A percentile compares a stretch with the other conserved stretches of the same genome.
These are phyloP conservation scores for Tychaedon coryphoeus DNA, from an alignment of 2,113 vertebrate genomes.

Conservation along the genomic window DNA sequence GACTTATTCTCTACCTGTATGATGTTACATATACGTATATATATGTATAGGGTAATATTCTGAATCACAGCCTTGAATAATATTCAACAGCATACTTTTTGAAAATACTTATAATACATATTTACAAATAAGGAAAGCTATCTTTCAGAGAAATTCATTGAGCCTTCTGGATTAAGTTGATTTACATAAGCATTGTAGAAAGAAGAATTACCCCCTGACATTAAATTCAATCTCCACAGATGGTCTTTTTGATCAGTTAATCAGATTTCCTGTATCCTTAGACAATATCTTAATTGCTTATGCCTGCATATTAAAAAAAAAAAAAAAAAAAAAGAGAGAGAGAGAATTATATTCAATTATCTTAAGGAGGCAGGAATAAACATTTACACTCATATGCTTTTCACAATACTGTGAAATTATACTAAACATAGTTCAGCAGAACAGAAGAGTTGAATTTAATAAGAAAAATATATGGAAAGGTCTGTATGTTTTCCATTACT, in stretches of 20 bases:
- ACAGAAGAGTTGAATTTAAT: background rate
- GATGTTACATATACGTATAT: background rate
- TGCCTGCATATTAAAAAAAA: background rate
- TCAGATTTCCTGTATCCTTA: background rate
- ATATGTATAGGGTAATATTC: background rate
- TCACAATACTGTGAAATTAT: background rate
- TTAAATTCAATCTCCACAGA: constrained; percentile 1
- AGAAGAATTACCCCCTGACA: background rate
- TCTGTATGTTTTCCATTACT: background rate
- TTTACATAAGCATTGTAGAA: constrained; percentile 12
- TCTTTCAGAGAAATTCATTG: background rate
- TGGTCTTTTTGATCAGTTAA: constrained; percentile 42
- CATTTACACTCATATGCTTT: background rate
- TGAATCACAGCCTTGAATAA: background rate
- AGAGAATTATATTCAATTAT: background rate
- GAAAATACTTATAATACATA: background rate
- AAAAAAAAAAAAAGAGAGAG: no score
- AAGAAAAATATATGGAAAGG: background rate
- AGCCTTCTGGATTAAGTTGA: background rate
- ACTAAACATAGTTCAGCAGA: background rate
- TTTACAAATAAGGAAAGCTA: constrained; percentile 3
- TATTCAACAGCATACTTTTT: background rate
- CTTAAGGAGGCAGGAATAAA: background rate
- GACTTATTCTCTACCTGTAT: background rate
- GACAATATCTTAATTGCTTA: constrained; percentile 12